These are phyloP conservation scores for Uropetala carovei DNA, from an alignment of 2,888 invertebrate genomes.

Conservation along the genomic window DNA sequence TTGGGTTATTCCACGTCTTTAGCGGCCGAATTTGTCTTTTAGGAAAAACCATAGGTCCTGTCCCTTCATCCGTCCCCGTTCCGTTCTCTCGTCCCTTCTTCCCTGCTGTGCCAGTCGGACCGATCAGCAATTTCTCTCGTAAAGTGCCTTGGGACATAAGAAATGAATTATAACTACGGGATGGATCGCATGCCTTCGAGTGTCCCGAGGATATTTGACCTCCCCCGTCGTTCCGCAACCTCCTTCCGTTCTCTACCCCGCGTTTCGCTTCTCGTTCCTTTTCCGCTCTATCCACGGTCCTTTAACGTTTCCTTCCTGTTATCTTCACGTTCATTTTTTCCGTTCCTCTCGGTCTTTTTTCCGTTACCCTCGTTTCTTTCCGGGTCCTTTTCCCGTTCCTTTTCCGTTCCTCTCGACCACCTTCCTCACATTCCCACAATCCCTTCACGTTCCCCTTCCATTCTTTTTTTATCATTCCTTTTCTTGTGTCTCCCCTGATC, in stretches of 20 bases:
- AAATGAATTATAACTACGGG: constrained; percentile 49
- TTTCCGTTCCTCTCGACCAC: not conserved
- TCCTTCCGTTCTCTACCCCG: not conserved
- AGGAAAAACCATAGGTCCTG: not conserved
- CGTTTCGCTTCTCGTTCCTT: not conserved
- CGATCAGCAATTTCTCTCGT: constrained; percentile 36
- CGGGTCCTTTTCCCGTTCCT: not conserved
- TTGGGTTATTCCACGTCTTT: not conserved
- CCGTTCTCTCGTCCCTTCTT: not conserved
- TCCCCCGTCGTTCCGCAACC: not conserved
- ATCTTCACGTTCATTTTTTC: not conserved
- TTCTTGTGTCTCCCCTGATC: not conserved
- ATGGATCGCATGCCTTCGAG: not conserved
- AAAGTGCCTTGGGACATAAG: not conserved
- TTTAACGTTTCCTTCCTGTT: not conserved
- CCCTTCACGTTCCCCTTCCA: not conserved
- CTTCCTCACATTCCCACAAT: not conserved
- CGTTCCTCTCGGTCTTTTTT: not conserved
- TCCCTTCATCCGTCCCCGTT: not conserved
- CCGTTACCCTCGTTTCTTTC: not conserved
- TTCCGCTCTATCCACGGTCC: not conserved
- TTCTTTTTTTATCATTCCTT: not conserved
- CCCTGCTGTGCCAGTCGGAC: constrained; percentile 39
- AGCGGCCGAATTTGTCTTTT: not conserved
- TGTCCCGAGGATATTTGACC: not conserved